Percentiles rank a stretch among this genome's conserved stretches.
phyloP scores from a whole-genome alignment of 2,797 vertebrate species.

The Helostoma temminkii region DNA sequence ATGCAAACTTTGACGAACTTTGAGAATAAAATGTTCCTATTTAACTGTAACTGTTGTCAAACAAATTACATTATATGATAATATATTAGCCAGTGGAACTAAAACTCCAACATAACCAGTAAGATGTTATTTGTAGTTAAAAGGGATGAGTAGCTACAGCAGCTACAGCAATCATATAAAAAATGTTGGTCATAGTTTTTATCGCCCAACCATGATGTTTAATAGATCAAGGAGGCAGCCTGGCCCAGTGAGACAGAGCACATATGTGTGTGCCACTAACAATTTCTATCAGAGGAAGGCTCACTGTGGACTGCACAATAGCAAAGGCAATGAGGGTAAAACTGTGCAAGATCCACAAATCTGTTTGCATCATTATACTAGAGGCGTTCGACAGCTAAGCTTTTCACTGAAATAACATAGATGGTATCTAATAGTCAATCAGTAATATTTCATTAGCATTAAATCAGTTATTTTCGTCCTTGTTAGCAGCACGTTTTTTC shows the following conservation, averaged over 20 bases:
- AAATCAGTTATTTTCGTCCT: constrained; percentile 1
- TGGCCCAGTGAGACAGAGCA: constrained; percentile 33
- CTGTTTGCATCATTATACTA: constrained; percentile 19
- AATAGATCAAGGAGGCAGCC: constrained; percentile 59
- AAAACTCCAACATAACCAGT: neutral
- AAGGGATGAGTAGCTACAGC: constrained; percentile 19
- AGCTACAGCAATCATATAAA: constrained; percentile 6
- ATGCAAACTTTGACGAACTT: constrained; percentile 15
- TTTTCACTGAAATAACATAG: constrained; percentile 11
- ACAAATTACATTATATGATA: neutral
- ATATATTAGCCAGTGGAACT: neutral
- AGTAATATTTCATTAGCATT: constrained; percentile 27
- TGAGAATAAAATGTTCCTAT: constrained; percentile 1
- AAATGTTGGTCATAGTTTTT: constrained; percentile 21
- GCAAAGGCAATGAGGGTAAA: constrained; percentile 36
- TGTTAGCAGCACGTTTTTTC: neutral
- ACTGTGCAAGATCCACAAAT: constrained; percentile 7
- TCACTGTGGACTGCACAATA: constrained; percentile 26
- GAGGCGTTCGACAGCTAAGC: neutral
- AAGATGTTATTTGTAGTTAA: constrained; percentile 13
- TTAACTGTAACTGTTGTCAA: neutral
- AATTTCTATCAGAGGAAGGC: constrained; percentile 21
- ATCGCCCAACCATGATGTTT: constrained; percentile 54
- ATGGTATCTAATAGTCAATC: neutral
- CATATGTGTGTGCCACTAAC: constrained; percentile 50